A percentile compares a stretch with the other conserved stretches of the same genome.
phyloP scores from a whole-genome alignment of 2,888 invertebrate genomes.

The Eupithecia dodoneata region DNA sequence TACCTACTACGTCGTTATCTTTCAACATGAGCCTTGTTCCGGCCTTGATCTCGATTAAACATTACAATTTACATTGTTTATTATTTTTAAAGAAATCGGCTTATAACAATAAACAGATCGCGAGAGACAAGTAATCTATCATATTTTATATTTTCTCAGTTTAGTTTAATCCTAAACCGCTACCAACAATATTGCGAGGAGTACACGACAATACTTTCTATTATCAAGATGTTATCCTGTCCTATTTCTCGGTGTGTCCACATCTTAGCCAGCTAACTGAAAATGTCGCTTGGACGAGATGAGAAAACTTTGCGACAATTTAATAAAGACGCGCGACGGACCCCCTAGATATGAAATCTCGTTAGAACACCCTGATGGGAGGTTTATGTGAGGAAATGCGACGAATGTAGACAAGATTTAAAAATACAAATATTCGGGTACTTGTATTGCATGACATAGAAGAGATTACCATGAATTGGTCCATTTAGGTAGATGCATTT shows the following conservation, averaged over 20 bases:
- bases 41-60: background rate
- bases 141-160: background rate
- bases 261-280: constrained; percentile 52
- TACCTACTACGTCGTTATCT: too few relatives aligned
- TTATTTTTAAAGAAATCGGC: background rate
- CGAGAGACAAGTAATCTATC: background rate
- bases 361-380: constrained; percentile 28
- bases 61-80: background rate
- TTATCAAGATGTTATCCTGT: background rate
- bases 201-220: background rate
- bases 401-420: background rate
- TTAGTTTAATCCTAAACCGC: background rate
- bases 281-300: constrained; percentile 39
- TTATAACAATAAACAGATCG: background rate
- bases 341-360: constrained; percentile 31
- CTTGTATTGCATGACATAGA: background rate
- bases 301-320: constrained; percentile 43
- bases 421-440: background rate
- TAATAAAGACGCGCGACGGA: constrained; percentile 39
- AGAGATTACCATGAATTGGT: background rate
- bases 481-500: background rate
- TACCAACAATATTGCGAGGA: background rate
- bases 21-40: background rate
- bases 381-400: constrained; percentile 10
- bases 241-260: constrained; percentile 14